Evolutionary conservation across 2,113 vertebrate species (phyloP).

Genomic region (Rattus rattus): DNA sequence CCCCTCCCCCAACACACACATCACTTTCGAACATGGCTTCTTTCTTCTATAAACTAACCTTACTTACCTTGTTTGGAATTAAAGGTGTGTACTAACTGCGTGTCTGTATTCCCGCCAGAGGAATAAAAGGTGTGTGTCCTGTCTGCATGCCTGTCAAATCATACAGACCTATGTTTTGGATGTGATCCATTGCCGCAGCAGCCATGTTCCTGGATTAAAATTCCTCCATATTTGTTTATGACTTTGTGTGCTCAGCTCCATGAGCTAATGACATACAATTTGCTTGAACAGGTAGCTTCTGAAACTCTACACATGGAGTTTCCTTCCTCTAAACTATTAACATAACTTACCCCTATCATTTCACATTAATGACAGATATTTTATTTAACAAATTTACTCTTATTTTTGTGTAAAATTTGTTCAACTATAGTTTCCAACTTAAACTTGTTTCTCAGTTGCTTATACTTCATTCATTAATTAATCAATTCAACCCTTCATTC

Average conservation of each 20-base stretch:
- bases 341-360: neutral
- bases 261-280: neutral
- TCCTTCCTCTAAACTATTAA: neutral
- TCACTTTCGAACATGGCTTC: no score
- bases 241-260: no score
- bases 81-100: no score
- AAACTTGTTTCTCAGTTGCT: neutral
- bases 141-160: no score
- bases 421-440: neutral
- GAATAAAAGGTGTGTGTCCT: no score
- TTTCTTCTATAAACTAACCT: no score
- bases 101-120: no score
- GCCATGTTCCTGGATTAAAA: no score
- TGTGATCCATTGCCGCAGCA: no score
- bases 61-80: no score
- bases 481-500: neutral
- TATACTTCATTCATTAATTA: neutral
- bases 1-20: no score
- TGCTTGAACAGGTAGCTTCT: neutral
- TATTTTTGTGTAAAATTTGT: neutral
- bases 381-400: neutral
- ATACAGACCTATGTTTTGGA: no score
- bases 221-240: neutral
- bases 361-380: neutral
- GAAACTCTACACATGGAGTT: neutral